Base-by-base conservation (phyloP, 2,797 vertebrate species). In the Acanthis flammea region DNA sequence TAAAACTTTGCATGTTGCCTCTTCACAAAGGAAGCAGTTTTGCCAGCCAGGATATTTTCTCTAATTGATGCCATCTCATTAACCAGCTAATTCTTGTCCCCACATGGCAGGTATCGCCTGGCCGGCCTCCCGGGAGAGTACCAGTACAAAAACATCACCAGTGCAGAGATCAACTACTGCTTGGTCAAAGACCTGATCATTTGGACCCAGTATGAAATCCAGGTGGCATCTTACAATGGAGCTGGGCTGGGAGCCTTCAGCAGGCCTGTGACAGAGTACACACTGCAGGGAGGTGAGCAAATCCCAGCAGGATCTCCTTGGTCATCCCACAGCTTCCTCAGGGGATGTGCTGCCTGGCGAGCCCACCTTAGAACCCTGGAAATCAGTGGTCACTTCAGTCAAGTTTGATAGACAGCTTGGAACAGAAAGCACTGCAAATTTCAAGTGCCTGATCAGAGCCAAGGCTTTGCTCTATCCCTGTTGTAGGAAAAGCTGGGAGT, bases 191-290 rank as follows among this genome's bases (percentile, higher is more conserved):
- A 99, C 94, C 98, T 99, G 94, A 99, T 99, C 97, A 98, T 99
- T 97, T 99, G 99, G 99, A 99, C 99, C 1, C 99, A 99, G 95
- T 99, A 99, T 88, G 99, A 99, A 95, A 99, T 99, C 97, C 99
- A 99, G 97, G 99, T 99, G 98, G 99, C 99, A 0, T 99, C 99
- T 17, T 99, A 98, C 98, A 99, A 99, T 0, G 98, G 98, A 41
- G 99, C 99, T 0, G 99, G 99, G 47, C 98, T 99, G 92, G 99
- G 99, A 4, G 96, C 98, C 27, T 99, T 99, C 98, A 99, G 99
- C 98, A 98, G 98, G 82, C 97, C 99, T 0, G 99, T 99, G 95
- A 98, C 98, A 0, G 99, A 99, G 94, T 99, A 99, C 95, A 99
- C 99, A 0, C 97, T 99, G 37, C 99, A 99, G 96, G 99, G 99